phyloP scores from a whole-genome alignment of 1,140 invertebrate genomes.

The Chrysoperla carnea region DNA sequence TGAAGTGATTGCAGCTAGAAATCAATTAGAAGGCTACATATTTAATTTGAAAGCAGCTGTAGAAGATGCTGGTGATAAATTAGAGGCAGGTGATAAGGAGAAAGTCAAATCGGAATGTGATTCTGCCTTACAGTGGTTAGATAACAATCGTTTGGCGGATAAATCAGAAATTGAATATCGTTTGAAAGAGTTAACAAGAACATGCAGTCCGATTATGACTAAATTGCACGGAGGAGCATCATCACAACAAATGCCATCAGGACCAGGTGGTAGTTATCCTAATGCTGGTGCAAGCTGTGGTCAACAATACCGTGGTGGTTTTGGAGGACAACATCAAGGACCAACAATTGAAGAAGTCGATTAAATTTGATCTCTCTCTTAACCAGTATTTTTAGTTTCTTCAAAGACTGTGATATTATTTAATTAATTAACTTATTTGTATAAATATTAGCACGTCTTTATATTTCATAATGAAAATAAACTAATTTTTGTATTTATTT shows the following conservation, averaged over 20 bases:
- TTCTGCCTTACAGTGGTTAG: slow-evolving; percentile 29
- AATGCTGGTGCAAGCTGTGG: slow-evolving; percentile 17
- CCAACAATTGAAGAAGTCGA: slow-evolving; percentile 54
- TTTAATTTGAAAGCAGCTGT: slow-evolving; percentile 36
- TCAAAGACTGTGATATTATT: no score
- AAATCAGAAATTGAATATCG: slow-evolving; percentile 38
- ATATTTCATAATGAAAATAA: no score
- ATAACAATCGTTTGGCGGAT: slow-evolving; percentile 29
- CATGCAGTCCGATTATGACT: slow-evolving; percentile 29
- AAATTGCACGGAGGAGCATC: slow-evolving; percentile 23
- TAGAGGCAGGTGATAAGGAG: slow-evolving; percentile 19
- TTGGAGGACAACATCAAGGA: slow-evolving; percentile 18
- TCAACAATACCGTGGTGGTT: slow-evolving; percentile 24
- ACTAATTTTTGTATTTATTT: no score
- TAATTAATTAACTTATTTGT: no score
- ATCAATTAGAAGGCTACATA: slow-evolving; percentile 50
- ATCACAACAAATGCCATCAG: no score
- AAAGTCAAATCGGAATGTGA: slow-evolving; percentile 24
- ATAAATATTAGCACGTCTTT: no score
- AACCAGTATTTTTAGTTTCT: no score
- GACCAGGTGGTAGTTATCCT: slow-evolving; percentile 1
- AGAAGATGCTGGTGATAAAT: slow-evolving; percentile 18
- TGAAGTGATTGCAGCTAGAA: slow-evolving; percentile 40
- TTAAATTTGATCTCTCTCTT: slow-evolving; percentile 19
- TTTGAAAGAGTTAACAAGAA: slow-evolving; percentile 27